Conservation (phyloP, 1,140 invertebrate genomes). For the Cyphomyrmex costatus region DNA sequence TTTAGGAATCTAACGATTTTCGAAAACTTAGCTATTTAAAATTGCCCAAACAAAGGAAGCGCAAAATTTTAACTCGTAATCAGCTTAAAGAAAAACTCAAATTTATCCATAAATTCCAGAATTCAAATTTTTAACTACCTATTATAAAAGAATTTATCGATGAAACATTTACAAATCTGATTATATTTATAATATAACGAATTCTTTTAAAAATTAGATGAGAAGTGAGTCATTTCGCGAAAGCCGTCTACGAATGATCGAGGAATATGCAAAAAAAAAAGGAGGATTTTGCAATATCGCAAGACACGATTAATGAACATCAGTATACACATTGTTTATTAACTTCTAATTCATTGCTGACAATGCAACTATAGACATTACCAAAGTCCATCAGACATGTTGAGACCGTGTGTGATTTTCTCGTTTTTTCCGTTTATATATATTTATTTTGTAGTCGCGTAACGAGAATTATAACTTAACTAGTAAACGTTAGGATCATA, state of each 20-base stretch:
- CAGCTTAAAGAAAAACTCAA: not conserved
- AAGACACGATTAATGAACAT: conserved; percentile 81
- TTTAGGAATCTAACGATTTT: not conserved
- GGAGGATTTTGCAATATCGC: conserved; percentile 69
- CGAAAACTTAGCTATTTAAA: not conserved
- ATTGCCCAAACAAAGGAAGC: not conserved
- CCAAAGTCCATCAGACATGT: conserved; percentile 78
- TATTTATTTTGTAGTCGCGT: conserved; percentile 77
- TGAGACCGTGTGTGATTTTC: conserved; percentile 30
- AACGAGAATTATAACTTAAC: conserved; percentile 79
- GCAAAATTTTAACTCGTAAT: not conserved
- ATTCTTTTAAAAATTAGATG: not conserved
- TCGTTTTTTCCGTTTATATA: conserved; percentile 27
- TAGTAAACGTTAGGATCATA: conserved; percentile 79
- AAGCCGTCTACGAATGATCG: conserved; percentile 2
- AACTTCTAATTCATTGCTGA: conserved; percentile 77
- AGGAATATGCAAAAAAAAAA: conserved; percentile 47
- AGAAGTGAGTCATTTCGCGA: not conserved
- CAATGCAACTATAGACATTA: conserved; percentile 81
- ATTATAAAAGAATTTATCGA: not conserved
- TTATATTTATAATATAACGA: not conserved
- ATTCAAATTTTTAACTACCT: not conserved
- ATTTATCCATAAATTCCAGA: not conserved
- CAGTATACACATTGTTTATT: conserved; percentile 83
- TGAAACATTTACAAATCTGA: not conserved